These are phyloP conservation scores for Ochropleura leucogaster DNA, from an alignment of 2,888 invertebrate species.

Conservation along the genomic window DNA sequence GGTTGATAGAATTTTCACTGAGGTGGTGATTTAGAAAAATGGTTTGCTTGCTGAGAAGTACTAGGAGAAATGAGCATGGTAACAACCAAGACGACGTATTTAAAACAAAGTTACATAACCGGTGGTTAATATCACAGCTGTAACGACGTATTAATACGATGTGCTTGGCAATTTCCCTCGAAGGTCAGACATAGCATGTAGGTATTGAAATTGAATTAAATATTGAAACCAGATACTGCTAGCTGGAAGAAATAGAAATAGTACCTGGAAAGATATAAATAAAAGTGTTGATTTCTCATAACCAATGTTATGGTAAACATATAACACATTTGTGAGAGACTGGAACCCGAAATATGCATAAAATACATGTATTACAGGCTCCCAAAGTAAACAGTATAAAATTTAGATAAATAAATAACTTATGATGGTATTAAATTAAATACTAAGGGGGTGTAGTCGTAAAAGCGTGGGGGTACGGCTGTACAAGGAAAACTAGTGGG, in stretches of 20 bases:
- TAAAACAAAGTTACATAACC: conserved; percentile 15
- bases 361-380: no score
- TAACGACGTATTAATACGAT: not conserved
- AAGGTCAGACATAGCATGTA: conserved; percentile 19
- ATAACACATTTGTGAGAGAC: no score
- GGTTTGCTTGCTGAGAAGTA: not conserved
- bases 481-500: conserved; percentile 82
- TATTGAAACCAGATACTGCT: not conserved
- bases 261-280: no score
- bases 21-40: not conserved
- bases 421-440: no score
- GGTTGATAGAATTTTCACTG: no score
- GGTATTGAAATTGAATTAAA: conserved; percentile 5
- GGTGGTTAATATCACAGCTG: conserved; percentile 45
- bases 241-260: not conserved
- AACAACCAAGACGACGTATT: conserved; percentile 27
- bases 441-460: no score
- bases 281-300: no score
- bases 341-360: no score
- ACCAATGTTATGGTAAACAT: no score
- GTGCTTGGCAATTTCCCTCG: conserved; percentile 14
- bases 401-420: no score
- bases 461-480: conserved; percentile 72
- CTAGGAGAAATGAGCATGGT: not conserved
- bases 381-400: no score